phyloP scores from a whole-genome alignment of 1,140 invertebrate genomes.

The Drosophila truncata region DNA sequence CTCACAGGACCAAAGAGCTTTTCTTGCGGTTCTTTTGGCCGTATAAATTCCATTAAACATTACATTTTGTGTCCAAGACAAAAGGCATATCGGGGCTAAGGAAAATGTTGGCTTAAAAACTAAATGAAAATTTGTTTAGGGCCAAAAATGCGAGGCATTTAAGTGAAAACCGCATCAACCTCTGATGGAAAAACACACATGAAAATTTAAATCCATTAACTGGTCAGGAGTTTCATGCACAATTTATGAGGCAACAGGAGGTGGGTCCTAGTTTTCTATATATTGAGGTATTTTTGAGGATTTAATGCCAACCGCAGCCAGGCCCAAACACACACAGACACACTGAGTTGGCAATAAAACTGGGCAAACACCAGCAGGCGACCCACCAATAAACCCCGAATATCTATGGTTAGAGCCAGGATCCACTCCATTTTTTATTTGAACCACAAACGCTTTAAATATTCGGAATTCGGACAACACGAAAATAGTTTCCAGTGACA shows the following conservation, averaged over 20 bases:
- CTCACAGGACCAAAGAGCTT: conserved; percentile 15
- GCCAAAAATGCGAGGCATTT: conserved; percentile 31
- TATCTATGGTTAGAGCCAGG: conserved; percentile 36
- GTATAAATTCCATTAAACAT: conserved; percentile 15
- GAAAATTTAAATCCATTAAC: conserved; percentile 58
- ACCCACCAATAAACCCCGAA: conserved; percentile 59
- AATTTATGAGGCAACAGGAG: conserved; percentile 51
- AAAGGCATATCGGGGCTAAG: conserved; percentile 26
- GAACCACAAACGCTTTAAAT: conserved; percentile 52
- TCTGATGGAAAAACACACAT: conserved; percentile 47
- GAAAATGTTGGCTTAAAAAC: conserved; percentile 7
- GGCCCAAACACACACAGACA: conserved; percentile 44
- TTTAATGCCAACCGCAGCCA: conserved; percentile 53
- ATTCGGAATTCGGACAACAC: conserved; percentile 48
- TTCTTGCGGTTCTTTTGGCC: conserved; percentile 10
- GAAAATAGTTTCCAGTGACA: conserved; percentile 42
- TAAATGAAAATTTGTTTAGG: conserved; percentile 24
- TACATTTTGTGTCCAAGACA: conserved; percentile 46
- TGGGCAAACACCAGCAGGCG: conserved; percentile 13
- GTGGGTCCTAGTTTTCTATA: conserved; percentile 26
- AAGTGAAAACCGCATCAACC: conserved; percentile 39
- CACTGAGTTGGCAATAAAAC: conserved; percentile 47
- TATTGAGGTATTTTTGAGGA: conserved; percentile 54
- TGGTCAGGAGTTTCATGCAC: conserved; percentile 52
- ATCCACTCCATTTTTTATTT: conserved; percentile 35